A percentile compares a stretch with the other conserved stretches of the same genome.
Evolutionary conservation across 2,888 invertebrate genomes (phyloP).

Genomic region (Callosobruchus maculatus): DNA sequence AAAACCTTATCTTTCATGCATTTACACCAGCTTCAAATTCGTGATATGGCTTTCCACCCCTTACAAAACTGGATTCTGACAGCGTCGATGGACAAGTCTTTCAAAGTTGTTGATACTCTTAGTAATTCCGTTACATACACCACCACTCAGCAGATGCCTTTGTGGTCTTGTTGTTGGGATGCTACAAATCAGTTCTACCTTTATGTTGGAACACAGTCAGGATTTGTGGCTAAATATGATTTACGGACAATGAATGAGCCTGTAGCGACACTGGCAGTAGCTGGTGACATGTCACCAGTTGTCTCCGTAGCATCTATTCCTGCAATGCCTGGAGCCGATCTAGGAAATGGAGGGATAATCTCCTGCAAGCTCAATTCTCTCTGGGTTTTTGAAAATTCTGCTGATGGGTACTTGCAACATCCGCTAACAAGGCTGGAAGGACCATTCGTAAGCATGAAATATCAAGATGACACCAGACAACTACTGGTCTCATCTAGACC

Average conservation of each 20-base stretch:
- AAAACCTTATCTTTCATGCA: conserved; percentile 65
- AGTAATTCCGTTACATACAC: conserved; percentile 58
- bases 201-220: conserved; percentile 76
- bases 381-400: conserved; percentile 60
- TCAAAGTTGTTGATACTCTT: conserved; percentile 68
- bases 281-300: conserved; percentile 68
- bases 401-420: conserved; percentile 47
- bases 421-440: conserved; percentile 62
- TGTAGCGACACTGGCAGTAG: conserved; percentile 38
- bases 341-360: conserved; percentile 60
- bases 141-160: conserved; percentile 54
- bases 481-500: conserved; percentile 71
- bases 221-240: conserved; percentile 72
- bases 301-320: conserved; percentile 58
- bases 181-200: conserved; percentile 62
- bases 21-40: conserved; percentile 70
- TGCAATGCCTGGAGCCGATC: conserved; percentile 42
- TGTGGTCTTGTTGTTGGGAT: conserved; percentile 91
- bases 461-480: conserved; percentile 62
- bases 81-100: conserved; percentile 74
- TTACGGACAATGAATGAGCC: conserved; percentile 58
- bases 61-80: conserved; percentile 67
- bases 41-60: conserved; percentile 75
- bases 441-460: conserved; percentile 71
- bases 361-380: conserved; percentile 72